Percentiles rank a stretch among this genome's conserved stretches.
Evolutionary conservation across 2,113 vertebrate species (phyloP).

Genomic region (Zapus hudsonius): DNA sequence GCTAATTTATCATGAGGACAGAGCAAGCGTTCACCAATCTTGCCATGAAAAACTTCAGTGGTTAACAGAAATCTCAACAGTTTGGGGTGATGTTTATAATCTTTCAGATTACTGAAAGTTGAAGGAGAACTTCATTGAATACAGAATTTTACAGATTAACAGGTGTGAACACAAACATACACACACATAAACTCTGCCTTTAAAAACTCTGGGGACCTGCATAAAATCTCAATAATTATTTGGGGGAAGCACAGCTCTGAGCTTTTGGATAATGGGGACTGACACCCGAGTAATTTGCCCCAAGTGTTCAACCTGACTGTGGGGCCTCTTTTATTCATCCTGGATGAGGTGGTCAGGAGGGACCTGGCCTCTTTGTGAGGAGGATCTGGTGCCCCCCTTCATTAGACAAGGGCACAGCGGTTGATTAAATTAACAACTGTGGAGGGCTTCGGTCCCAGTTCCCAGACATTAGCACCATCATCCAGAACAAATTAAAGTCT

Average conservation of each 20-base stretch:
- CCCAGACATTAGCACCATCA: constrained; percentile 81
- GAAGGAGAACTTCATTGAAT: constrained; percentile 27
- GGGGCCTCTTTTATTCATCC: constrained; percentile 74
- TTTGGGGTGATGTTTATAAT: constrained; percentile 69
- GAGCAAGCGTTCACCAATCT: constrained; percentile 77
- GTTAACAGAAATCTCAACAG: constrained; percentile 66
- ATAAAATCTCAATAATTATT: constrained; percentile 53
- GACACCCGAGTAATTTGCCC: constrained; percentile 74
- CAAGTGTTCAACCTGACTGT: constrained; percentile 61
- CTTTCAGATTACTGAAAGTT: constrained; percentile 52
- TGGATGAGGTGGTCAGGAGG: constrained; percentile 69
- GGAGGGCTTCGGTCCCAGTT: constrained; percentile 77
- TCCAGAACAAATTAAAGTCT: constrained; percentile 83
- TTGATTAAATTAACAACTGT: constrained; percentile 80
- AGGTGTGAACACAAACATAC: constrained; percentile 60
- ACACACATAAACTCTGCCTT: constrained; percentile 36
- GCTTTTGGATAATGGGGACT: constrained; percentile 52
- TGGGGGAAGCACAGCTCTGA: constrained; percentile 11
- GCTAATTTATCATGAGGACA: constrained; percentile 92
- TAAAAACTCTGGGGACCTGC: neutral
- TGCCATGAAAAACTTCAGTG: constrained; percentile 67
- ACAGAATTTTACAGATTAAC: constrained; percentile 42
- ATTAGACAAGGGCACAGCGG: constrained; percentile 73
- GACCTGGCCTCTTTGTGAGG: constrained; percentile 70
- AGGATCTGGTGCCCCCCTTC: constrained; percentile 58